These are phyloP conservation scores for Polylopha cassiicola DNA, from an alignment of 2,888 invertebrate species.

Conservation along the genomic window DNA sequence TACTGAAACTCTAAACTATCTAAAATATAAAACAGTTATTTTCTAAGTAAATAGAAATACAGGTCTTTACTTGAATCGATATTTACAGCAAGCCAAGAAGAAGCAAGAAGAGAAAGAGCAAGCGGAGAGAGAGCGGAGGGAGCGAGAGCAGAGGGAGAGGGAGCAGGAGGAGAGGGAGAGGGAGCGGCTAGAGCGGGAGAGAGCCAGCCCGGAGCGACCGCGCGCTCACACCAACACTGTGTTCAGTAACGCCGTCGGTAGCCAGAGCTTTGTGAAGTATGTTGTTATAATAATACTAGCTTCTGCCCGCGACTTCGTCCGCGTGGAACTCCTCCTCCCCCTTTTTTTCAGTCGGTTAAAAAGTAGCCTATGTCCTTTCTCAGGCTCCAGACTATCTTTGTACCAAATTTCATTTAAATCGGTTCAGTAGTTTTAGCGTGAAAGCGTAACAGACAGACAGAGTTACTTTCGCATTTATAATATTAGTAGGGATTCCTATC, in stretches of 20 bases:
- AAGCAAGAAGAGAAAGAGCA: constrained; percentile 66
- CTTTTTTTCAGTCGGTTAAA: too few species aligned
- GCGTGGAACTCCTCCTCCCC: too few species aligned
- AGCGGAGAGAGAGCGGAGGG: constrained; percentile 54
- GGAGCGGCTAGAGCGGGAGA: constrained; percentile 28
- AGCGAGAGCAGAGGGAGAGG: constrained; percentile 54
- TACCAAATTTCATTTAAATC: too few species aligned
- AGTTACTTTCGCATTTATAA: too few species aligned
- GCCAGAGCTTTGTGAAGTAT: constrained; percentile 36
- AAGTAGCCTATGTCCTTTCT: too few species aligned
- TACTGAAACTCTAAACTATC: too few species aligned
- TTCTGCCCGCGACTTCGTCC: too few species aligned
- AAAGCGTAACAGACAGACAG: too few species aligned
- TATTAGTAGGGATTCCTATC: too few species aligned
- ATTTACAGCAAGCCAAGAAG: constrained; percentile 65
- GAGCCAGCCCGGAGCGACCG: constrained; percentile 41
- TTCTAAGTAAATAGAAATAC: not conserved
- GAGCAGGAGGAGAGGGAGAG: constrained; percentile 52
- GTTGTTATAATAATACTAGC: constrained; percentile 22
- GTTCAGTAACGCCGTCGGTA: constrained; percentile 28
- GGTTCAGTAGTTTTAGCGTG: too few species aligned
- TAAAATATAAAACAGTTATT: too few species aligned
- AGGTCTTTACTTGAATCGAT: not conserved
- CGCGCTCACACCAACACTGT: constrained; percentile 41
- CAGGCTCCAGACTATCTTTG: too few species aligned